Evolutionary conservation across 2,888 invertebrate genomes (phyloP), one percentile per base, ranked within the genome.

Genomic region (Cactoblastis cactorum): DNA sequence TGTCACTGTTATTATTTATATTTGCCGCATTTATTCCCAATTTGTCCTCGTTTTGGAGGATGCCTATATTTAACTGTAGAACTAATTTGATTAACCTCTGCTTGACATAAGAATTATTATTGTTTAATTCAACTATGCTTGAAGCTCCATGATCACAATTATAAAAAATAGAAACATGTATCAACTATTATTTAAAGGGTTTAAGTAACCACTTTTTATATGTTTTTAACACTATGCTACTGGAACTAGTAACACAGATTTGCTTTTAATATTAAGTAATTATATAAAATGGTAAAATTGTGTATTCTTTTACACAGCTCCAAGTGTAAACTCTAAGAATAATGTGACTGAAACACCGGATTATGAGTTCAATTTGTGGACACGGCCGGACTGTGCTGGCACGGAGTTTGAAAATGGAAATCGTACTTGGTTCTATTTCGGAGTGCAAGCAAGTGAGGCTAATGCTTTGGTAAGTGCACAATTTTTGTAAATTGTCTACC

Each of bases 381-480:
- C 97, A 0, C 92, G 93, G 66, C 96, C 96, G 0, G 97, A 97
- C 80, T 97, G 97, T 83, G 93, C 91, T 38, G 96, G 95, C 18
- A 97, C 97, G 0, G 93, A 94, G 66, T 96, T 92, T 90, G 95
- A 97, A 79, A 97, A 97, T 91, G 94, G 94, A 47, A 97, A 97
- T 77, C 91, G 97, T 57, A 96, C 97, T 1, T 97, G 97, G 97
- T 97, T 97, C 83, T 94, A 96, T 80, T 97, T 97, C 82, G 96
- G 96, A 6, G 84, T 97, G 46, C 91, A 92, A 69, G 92, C 91
- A 1, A 71, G 74, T 50, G 81, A 86, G 60, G 83, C 92, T 22
- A 90, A 88, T 58, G 73, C 90, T 45, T 74, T 91, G 65, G 92
- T 96, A 62, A 93, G 56, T 53, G 24, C n/a, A n/a, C 12, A 5